phyloP scores from a whole-genome alignment of 2,888 invertebrate genomes.

The Zaprionus lineosus region DNA sequence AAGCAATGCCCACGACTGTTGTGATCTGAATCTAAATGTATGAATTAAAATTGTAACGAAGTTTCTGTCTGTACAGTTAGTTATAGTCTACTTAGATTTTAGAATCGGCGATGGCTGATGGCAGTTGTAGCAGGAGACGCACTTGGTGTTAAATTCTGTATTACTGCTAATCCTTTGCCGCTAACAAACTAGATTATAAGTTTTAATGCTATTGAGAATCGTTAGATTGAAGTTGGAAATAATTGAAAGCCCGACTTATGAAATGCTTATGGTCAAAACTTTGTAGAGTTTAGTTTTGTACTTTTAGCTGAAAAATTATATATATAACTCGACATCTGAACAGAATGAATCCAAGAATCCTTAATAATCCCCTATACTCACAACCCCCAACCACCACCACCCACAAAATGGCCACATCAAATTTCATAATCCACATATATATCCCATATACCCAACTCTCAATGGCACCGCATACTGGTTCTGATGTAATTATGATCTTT shows the following conservation, averaged over 20 bases:
- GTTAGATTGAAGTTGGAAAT: constrained; percentile 39
- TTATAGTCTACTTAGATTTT: constrained; percentile 46
- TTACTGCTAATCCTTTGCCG: background rate
- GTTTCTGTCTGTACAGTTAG: constrained; percentile 62
- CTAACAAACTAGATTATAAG: constrained; percentile 52
- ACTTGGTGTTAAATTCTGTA: too few species aligned
- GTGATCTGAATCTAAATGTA: constrained; percentile 41
- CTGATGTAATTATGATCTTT: constrained; percentile 22
- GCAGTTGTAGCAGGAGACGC: constrained; percentile 2
- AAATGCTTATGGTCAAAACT: constrained; percentile 45
- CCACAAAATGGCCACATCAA: too few species aligned
- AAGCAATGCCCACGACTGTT: constrained; percentile 45
- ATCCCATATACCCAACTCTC: background rate
- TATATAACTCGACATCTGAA: too few species aligned
- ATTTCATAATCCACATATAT: background rate
- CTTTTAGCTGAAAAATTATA: constrained; percentile 18
- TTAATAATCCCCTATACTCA: too few species aligned
- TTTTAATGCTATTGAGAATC: constrained; percentile 42
- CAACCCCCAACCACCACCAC: background rate
- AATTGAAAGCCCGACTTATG: constrained; percentile 47
- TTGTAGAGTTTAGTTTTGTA: constrained; percentile 39
- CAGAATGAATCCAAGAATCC: too few species aligned
- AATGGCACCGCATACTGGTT: constrained; percentile 19
- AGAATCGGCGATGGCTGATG: constrained; percentile 17
- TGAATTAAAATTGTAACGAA: background rate